Evolutionary conservation across 1,140 invertebrate genomes (phyloP).

Genomic region (Sycophila sp.): DNA sequence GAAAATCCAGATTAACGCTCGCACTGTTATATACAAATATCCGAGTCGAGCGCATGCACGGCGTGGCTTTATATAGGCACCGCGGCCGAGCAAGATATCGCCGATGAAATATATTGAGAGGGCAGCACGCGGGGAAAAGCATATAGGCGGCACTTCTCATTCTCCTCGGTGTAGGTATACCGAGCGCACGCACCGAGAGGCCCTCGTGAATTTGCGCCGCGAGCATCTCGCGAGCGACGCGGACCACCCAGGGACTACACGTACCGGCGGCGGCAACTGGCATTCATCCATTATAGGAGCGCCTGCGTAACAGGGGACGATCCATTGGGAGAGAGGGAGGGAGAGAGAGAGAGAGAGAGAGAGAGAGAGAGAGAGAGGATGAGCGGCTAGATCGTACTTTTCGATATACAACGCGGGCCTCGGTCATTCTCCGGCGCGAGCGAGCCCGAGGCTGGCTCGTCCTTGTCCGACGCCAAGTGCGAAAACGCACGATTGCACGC

Average conservation of each 20-base stretch:
- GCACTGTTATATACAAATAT: too few species aligned
- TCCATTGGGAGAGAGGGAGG: not conserved
- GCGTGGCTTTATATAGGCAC: too few species aligned
- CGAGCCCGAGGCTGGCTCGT: not conserved
- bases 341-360: too few species aligned
- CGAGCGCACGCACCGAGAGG: not conserved
- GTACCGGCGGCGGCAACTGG: not conserved
- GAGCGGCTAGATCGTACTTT: constrained; percentile 5
- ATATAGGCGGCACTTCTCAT: too few species aligned
- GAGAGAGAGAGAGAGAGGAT: too few species aligned
- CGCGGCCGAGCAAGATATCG: not conserved
- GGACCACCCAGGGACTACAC: constrained; percentile 1
- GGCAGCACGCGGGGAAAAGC: too few species aligned
- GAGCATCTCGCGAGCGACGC: too few species aligned
- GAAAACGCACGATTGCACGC: not conserved
- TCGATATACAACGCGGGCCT: not conserved
- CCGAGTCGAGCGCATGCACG: too few species aligned
- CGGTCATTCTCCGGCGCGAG: not conserved
- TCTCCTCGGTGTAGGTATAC: not conserved
- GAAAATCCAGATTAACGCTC: too few species aligned
- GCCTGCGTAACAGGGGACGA: constrained; percentile 5
- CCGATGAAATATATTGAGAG: not conserved
- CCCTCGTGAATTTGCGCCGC: not conserved
- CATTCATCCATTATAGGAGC: constrained; percentile 5
- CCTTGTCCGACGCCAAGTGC: not conserved